Evolutionary conservation across 2,888 invertebrate species (phyloP).

Genomic region (Drosophila colorata): DNA sequence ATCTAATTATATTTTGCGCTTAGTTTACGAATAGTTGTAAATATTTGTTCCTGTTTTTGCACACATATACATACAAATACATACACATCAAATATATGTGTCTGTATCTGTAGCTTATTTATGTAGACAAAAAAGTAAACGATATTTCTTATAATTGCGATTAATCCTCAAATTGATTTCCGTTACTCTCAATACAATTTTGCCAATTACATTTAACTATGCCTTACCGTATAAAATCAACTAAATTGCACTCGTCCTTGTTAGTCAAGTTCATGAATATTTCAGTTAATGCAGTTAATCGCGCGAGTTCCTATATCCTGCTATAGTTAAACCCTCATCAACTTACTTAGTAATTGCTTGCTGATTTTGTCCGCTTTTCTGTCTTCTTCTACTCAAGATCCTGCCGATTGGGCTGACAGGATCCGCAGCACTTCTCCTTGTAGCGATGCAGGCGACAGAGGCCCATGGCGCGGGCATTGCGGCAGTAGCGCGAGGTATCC

Average conservation of each 20-base stretch:
- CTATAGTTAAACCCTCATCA: conserved; percentile 33
- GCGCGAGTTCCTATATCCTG: conserved; percentile 44
- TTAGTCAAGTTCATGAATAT: conserved; percentile 35
- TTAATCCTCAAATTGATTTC: conserved; percentile 44
- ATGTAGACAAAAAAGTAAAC: conserved; percentile 45
- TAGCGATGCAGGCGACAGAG: conserved; percentile 94
- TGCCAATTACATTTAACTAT: conserved; percentile 56
- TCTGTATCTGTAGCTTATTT: conserved; percentile 28
- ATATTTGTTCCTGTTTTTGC: conserved; percentile 29
- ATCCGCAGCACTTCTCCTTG: conserved; percentile 94
- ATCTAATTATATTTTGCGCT: conserved; percentile 53
- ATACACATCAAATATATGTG: conserved; percentile 1
- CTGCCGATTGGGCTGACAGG: conserved; percentile 87
- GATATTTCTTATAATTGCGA: conserved; percentile 24
- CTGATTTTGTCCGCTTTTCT: conserved; percentile 19
- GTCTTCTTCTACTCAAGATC: conserved; percentile 46
- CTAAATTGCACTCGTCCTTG: conserved; percentile 43
- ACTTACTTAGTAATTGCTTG: conserved; percentile 70
- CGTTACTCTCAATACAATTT: conserved; percentile 25
- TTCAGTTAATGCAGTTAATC: conserved; percentile 16
- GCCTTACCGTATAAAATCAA: conserved; percentile 41
- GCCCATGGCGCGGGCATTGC: conserved; percentile 94
- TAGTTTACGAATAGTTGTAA: conserved; percentile 48
- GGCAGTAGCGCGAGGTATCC: conserved; percentile 94
- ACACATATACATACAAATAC: conserved; percentile 7